A percentile compares a stretch with the other conserved stretches of the same genome.
phyloP scores from a whole-genome alignment of 1,140 invertebrate species.

The Charaxes varanes region DNA sequence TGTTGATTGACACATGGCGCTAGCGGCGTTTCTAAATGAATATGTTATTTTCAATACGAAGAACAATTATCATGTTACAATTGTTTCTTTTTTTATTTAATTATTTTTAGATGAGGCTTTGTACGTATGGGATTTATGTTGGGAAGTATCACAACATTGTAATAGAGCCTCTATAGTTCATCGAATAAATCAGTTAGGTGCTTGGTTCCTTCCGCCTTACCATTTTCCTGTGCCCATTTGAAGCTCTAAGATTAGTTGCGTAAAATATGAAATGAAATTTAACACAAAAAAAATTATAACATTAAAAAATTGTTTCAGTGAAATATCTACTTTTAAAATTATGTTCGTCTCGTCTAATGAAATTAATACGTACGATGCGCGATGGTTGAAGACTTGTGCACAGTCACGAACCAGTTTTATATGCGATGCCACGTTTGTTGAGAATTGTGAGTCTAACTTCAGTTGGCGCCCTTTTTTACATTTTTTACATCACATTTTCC shows the following conservation, averaged over 20 bases:
- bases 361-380: slow-evolving; percentile 3
- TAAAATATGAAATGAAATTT: no score
- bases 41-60: slow-evolving; percentile 48
- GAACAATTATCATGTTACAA: slow-evolving; percentile 14
- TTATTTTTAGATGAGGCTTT: slow-evolving; percentile 11
- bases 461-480: slow-evolving; percentile 15
- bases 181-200: no score
- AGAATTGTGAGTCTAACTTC: slow-evolving; percentile 22
- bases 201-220: no score
- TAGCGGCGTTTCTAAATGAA: slow-evolving; percentile 61
- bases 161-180: no score
- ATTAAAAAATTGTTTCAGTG: no score
- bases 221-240: no score
- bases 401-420: slow-evolving; percentile 31
- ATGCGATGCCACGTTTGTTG: slow-evolving; percentile 30
- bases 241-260: no score
- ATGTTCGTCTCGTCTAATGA: slow-evolving; percentile 5
- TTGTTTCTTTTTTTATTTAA: slow-evolving; percentile 10
- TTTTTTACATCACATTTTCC: slow-evolving; percentile 16
- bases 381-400: slow-evolving; percentile 23
- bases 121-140: no score
- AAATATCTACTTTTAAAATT: no score
- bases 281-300: no score
- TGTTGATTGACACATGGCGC: slow-evolving; percentile 69
- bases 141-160: no score